Evolutionary conservation across 2,797 vertebrate genomes (phyloP).

Genomic region (Rachycentron canadum): DNA sequence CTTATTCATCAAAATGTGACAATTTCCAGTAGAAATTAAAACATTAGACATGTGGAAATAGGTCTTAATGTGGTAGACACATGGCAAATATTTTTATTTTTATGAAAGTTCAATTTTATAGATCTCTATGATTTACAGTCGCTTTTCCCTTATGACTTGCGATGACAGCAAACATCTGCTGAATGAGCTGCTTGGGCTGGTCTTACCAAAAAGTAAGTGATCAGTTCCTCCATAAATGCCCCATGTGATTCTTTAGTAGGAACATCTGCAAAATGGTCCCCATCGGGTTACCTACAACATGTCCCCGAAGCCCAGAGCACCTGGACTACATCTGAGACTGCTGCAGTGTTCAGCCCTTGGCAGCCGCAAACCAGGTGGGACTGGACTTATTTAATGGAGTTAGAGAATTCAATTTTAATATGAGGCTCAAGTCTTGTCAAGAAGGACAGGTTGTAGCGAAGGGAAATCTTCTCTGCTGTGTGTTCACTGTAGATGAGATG

Average conservation of each 20-base stretch:
- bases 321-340: constrained; percentile 49
- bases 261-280: constrained; percentile 41
- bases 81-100: constrained; percentile 15
- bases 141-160: constrained; percentile 10
- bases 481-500: constrained; percentile 18
- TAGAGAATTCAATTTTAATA: constrained; percentile 54
- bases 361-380: constrained; percentile 59
- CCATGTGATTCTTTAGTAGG: constrained; percentile 8
- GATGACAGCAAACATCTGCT: constrained; percentile 5
- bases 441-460: constrained; percentile 11
- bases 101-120: constrained; percentile 3
- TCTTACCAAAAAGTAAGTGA: constrained; percentile 36
- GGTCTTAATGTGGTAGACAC: constrained; percentile 6
- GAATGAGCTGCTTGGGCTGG: constrained; percentile 3
- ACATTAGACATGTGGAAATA: constrained; percentile 35
- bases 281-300: constrained; percentile 32
- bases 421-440: constrained; percentile 29
- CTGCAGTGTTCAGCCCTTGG: constrained; percentile 45
- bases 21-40: constrained; percentile 21
- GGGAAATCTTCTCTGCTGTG: constrained; percentile 27
- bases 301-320: constrained; percentile 50
- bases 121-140: not conserved
- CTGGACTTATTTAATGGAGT: constrained; percentile 52
- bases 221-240: constrained; percentile 18
- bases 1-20: constrained; percentile 18